phyloP scores from a whole-genome alignment of 2,888 invertebrate genomes.

The Cheilosia vulpina region DNA sequence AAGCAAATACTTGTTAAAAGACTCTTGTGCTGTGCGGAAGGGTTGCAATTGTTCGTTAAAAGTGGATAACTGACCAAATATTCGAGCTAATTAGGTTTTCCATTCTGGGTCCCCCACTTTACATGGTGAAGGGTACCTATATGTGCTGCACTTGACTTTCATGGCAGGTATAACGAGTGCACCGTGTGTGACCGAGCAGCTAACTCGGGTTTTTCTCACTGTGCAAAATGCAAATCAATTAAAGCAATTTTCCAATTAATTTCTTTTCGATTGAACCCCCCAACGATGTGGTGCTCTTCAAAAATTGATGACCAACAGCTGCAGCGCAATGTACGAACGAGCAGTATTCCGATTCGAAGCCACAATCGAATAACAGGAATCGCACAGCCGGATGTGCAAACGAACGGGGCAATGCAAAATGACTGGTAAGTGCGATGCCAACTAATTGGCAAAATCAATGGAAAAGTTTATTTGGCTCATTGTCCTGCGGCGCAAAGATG shows the following conservation, averaged over 20 bases:
- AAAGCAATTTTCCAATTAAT: conserved; percentile 75
- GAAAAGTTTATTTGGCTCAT: conserved; percentile 47
- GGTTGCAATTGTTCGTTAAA: conserved; percentile 26
- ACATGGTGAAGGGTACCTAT: conserved; percentile 8
- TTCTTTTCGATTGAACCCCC: conserved; percentile 70
- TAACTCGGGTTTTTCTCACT: conserved; percentile 28
- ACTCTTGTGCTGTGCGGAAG: conserved; percentile 3
- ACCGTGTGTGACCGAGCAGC: conserved; percentile 10
- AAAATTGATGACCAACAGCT: conserved; percentile 63
- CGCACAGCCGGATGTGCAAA: not conserved
- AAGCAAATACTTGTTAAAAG: conserved; percentile 19
- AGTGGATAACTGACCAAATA: conserved; percentile 66
- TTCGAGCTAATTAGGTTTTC: conserved; percentile 68
- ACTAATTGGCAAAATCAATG: conserved; percentile 70
- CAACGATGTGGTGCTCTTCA: conserved; percentile 55
- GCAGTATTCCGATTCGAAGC: conserved; percentile 33
- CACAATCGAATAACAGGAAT: conserved; percentile 27
- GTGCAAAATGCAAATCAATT: conserved; percentile 71
- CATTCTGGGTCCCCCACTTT: conserved; percentile 19
- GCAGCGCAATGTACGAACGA: not conserved
- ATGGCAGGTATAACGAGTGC: not conserved
- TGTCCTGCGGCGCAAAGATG: conserved; percentile 1
- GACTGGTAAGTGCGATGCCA: conserved; percentile 49
- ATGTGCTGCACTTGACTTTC: conserved; percentile 62
- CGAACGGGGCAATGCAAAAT: conserved; percentile 35